phyloP scores from a whole-genome alignment of 2,888 invertebrate genomes.

The Chymomyza procnemis region DNA sequence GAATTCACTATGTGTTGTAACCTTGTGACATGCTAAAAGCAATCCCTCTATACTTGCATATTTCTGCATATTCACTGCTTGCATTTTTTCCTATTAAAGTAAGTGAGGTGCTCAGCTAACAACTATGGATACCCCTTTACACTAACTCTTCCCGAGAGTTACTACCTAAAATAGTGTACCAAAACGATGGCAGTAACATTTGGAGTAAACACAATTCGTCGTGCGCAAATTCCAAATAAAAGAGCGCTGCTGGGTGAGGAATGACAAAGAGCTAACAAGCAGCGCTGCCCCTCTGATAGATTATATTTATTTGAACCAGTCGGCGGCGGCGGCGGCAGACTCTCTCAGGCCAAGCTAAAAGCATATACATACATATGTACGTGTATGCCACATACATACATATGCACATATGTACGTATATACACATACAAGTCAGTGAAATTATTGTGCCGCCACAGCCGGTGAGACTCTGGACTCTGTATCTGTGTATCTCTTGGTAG shows the following conservation, averaged over 20 bases:
- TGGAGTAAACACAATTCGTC: constrained; percentile 34
- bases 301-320: constrained; percentile 49
- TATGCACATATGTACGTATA: constrained; percentile 13
- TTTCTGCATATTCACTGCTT: no score
- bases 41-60: no score
- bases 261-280: constrained; percentile 30
- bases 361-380: constrained; percentile 14
- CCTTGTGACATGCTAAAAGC: no score
- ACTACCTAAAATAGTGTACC: background rate
- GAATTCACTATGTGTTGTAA: no score
- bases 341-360: constrained; percentile 6
- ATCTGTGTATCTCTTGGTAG: background rate
- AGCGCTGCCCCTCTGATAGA: constrained; percentile 49
- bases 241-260: constrained; percentile 49
- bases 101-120: no score
- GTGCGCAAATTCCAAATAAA: constrained; percentile 68
- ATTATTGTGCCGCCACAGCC: constrained; percentile 45
- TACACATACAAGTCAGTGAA: constrained; percentile 46
- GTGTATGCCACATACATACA: constrained; percentile 11
- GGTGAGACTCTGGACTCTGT: background rate
- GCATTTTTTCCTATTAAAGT: no score
- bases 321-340: constrained; percentile 24
- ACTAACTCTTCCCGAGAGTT: background rate
- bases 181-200: background rate
- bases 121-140: no score